Percentiles rank a stretch among this genome's conserved stretches.
Evolutionary conservation across 2,113 vertebrate species (phyloP).

Genomic region (Perccottus glenii): DNA sequence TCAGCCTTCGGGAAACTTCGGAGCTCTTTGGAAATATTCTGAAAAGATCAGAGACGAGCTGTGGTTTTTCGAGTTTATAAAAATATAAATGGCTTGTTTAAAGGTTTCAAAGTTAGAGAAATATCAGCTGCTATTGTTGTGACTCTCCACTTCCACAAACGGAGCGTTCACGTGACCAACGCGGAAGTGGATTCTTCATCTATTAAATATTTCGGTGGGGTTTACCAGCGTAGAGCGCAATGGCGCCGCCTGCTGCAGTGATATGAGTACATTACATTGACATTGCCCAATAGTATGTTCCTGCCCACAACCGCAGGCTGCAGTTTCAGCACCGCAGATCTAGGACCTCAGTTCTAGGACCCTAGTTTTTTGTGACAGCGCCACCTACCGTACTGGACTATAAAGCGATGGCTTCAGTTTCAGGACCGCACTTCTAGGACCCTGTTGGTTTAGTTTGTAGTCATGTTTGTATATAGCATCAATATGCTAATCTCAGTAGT

Average conservation of each 20-base stretch:
- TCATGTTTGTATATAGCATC: too few relatives aligned
- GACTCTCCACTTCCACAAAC: background rate
- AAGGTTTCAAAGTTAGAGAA: background rate
- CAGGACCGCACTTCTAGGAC: too few relatives aligned
- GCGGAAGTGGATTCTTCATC: background rate
- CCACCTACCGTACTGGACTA: too few relatives aligned
- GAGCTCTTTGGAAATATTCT: background rate
- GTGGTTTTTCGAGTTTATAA: background rate
- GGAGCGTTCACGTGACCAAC: background rate
- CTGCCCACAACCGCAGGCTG: too few relatives aligned
- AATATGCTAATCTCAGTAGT: too few relatives aligned
- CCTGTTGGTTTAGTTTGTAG: too few relatives aligned
- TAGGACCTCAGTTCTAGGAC: too few relatives aligned
- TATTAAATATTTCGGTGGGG: background rate
- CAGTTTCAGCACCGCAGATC: too few relatives aligned
- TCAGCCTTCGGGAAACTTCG: constrained; percentile 4
- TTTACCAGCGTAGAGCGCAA: background rate
- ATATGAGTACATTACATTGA: too few relatives aligned
- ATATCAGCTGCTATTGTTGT: background rate
- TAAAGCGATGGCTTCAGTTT: too few relatives aligned
- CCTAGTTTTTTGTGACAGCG: too few relatives aligned
- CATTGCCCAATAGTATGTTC: too few relatives aligned
- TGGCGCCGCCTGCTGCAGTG: background rate
- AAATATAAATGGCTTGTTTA: background rate
- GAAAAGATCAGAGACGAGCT: background rate